phyloP scores from a whole-genome alignment of 2,113 vertebrate species.

The Poeciliopsis prolifica region DNA sequence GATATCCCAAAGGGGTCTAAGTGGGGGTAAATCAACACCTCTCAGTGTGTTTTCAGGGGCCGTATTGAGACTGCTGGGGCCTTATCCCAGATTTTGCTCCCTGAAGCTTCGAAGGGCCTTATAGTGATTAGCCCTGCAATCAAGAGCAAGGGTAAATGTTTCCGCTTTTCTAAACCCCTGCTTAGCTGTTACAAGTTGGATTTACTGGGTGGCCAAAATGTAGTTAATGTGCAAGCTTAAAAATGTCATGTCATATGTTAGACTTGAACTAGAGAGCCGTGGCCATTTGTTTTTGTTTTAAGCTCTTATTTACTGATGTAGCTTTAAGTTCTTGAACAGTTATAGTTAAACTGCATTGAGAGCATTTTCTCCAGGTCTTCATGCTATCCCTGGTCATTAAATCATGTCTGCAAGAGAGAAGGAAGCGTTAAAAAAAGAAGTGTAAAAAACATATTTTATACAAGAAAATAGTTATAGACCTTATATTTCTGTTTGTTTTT shows the following conservation, averaged over 20 bases:
- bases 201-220: conserved; percentile 69
- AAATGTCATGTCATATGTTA: conserved; percentile 23
- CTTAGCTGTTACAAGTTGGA: conserved; percentile 44
- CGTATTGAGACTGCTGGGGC: conserved; percentile 59
- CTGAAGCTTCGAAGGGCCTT: conserved; percentile 61
- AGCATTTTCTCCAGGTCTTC: too few relatives aligned
- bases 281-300: neutral
- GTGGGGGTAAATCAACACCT: conserved; percentile 75
- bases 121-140: conserved; percentile 75
- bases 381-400: too few relatives aligned
- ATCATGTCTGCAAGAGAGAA: too few relatives aligned
- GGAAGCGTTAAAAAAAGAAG: too few relatives aligned
- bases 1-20: conserved; percentile 45
- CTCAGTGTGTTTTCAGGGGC: conserved; percentile 65
- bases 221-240: conserved; percentile 17
- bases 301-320: neutral
- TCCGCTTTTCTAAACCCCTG: conserved; percentile 58
- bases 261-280: neutral
- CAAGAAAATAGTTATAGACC: too few relatives aligned
- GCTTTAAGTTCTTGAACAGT: neutral
- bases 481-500: too few relatives aligned
- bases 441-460: too few relatives aligned
- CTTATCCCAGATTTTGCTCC: conserved; percentile 72
- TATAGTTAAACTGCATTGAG: too few relatives aligned
- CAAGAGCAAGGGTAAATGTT: conserved; percentile 66